phyloP scores from a whole-genome alignment of 2,113 vertebrate genomes.

The Bungarus multicinctus region DNA sequence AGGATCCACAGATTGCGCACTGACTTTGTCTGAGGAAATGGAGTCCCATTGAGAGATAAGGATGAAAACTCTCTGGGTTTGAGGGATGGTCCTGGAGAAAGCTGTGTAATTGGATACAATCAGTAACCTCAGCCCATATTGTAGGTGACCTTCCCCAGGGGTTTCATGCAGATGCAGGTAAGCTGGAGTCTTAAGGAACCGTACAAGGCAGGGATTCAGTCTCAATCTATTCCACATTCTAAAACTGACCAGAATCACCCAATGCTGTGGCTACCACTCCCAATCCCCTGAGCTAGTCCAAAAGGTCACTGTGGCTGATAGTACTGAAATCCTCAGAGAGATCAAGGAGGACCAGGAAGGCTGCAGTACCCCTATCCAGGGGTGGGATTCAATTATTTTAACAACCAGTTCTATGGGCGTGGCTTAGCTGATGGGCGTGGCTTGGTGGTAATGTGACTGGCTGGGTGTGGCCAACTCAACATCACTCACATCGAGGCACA shows the following conservation, averaged over 20 bases:
- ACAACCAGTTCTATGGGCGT: too few relatives aligned
- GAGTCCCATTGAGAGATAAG: not conserved
- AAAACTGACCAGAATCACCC: not conserved
- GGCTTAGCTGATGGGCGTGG: too few relatives aligned
- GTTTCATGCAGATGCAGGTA: not conserved
- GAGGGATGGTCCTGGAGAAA: not conserved
- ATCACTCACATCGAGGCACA: too few relatives aligned
- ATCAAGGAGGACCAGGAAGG: not conserved
- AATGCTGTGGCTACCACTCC: not conserved
- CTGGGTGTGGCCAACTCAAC: too few relatives aligned
- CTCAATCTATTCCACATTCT: too few relatives aligned
- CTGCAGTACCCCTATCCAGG: not conserved
- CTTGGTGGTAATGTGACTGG: too few relatives aligned
- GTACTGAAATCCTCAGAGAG: not conserved
- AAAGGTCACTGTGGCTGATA: not conserved
- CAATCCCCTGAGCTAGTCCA: not conserved
- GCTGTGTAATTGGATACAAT: not conserved
- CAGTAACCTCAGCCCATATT: not conserved
- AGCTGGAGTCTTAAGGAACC: not conserved
- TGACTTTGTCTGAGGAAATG: not conserved
- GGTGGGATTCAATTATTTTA: too few relatives aligned
- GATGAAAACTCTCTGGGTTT: not conserved
- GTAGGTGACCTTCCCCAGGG: not conserved
- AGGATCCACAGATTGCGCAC: not conserved
- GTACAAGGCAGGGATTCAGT: not conserved